Evolutionary conservation across 2,797 vertebrate species (phyloP), one percentile per base, ranked within the genome.

Genomic region (Philypnodon macrostomus): DNA sequence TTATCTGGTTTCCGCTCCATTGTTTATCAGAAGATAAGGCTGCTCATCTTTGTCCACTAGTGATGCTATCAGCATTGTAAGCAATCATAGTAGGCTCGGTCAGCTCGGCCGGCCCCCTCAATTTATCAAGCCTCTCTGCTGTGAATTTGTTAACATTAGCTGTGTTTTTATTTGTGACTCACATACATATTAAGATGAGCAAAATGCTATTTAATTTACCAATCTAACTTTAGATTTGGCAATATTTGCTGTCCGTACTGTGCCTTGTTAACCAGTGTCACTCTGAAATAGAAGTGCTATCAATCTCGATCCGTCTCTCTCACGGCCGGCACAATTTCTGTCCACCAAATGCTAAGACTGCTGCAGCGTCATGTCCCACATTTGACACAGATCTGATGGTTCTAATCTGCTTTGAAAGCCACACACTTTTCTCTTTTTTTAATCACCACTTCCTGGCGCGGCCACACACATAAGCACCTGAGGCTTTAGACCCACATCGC

Each of bases 21-120:
- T 62, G 53, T 72, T 77, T 63, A 77, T 77, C 61, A 66, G 36
- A 27, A 70, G 61, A 73, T 68, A 31, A 70, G 46, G 51, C 53
- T 67, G 27, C 34, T 15, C 2, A 0, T 29, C 26, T 44, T 39
- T n/a, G 6, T 64, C 42, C 52, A 48, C 27, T n/a, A 35, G 53
- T 18, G 70, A 61, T 65, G 57, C 39, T 44, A 66, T 71, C 66
- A 24, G 37, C 31, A 21, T 15, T 31, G 35, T 54, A 55, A n/a
- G 37, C 34, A 66, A 64, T 64, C 16, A 50, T 40, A 71, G 55
- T 64, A 36, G 47, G 42, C 57, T 74, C 51, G 11, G 48, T 48
- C 32, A n/a, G 37, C 33, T 58, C n/a, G 4, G 9, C n/a, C 7
- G 1, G 27, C 18, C 47, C 24, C 18, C 26, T 45, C 23, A 44